Base-by-base conservation (phyloP, 2,888 invertebrate species). In the Galeopsomyia nigrocyanea region DNA sequence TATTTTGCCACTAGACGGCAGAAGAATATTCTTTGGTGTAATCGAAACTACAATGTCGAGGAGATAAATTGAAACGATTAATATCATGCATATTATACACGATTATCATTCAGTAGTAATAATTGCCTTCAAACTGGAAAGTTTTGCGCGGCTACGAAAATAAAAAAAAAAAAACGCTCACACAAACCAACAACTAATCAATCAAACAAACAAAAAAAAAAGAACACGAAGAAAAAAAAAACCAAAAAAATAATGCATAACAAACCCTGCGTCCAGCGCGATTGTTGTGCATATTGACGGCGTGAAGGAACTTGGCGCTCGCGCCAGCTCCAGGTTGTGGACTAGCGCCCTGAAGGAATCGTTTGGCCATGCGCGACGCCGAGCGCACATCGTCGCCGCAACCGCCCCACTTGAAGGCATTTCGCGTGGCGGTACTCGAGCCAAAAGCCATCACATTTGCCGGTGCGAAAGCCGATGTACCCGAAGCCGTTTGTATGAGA, bases 351-450 rank as follows among this genome's bases (percentile, higher is more conserved):
- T 94, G 93, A 58, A 92, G 88, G 82, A 94, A 94, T 77, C 92
- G 90, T 80, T 91, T 91, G 13, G 92, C 91, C 81, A 94, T 92
- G 80, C 91, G 89, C 70, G 91, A 90, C 1, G 93, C 94, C 89
- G 92, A 93, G 78, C 90, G 89, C 68, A 92, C 89, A 87, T 95
- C 94, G 82, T 95, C 95, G 0, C 94, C 93, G 84, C 95, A 95
- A 46, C 95, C 95, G 58, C 94, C 94, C 95, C 95, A 95, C 85
- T 94, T 93, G 87, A 94, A 94, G 75, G 91, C 88, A 0, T 91
- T 92, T 70, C 90, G 90, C 19, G 80, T 77, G 14, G 79, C 75
- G 10, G 77, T 89, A 10, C 13, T 10, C 0, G 68, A 53, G 71
- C 60, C 60, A 14, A 68, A 61, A 1, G n/a, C 58, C 3, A 64